phyloP scores from a whole-genome alignment of 2,113 vertebrate species.

The Syrrhaptes paradoxus region DNA sequence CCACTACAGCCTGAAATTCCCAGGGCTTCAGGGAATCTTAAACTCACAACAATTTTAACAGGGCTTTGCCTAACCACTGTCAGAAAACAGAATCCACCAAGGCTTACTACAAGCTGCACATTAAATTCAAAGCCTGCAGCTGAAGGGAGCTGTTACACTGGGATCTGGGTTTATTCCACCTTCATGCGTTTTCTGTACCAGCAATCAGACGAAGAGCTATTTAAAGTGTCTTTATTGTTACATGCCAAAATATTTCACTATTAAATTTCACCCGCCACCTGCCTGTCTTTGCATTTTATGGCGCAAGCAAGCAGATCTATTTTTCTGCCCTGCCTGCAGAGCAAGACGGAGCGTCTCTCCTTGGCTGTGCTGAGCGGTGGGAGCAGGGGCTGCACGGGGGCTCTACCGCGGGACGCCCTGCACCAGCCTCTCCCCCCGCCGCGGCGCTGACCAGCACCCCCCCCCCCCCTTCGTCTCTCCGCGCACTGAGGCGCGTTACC shows the following conservation, averaged over 20 bases:
- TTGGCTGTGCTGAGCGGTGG: neutral
- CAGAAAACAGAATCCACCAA: neutral
- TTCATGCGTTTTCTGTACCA: neutral
- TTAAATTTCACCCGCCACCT: slow-evolving; percentile 19
- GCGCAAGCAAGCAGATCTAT: neutral
- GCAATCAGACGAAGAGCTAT: slow-evolving; percentile 18
- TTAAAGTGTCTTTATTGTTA: slow-evolving; percentile 7
- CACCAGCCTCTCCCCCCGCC: neutral
- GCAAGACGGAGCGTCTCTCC: neutral
- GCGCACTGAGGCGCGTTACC: neutral
- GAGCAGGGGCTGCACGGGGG: neutral
- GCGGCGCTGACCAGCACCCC: neutral
- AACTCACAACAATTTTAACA: neutral
- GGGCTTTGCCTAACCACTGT: neutral
- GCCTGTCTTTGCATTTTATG: neutral
- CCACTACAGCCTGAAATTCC: neutral
- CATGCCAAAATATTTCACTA: slow-evolving; percentile 30
- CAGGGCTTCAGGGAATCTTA: neutral
- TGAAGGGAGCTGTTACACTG: neutral
- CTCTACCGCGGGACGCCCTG: neutral
- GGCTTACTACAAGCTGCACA: neutral
- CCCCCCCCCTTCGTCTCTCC: neutral
- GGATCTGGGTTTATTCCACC: neutral
- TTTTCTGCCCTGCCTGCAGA: neutral
- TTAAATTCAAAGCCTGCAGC: neutral